Evolutionary conservation across 2,888 invertebrate species (phyloP).

Genomic region (Isoperla grammatica): DNA sequence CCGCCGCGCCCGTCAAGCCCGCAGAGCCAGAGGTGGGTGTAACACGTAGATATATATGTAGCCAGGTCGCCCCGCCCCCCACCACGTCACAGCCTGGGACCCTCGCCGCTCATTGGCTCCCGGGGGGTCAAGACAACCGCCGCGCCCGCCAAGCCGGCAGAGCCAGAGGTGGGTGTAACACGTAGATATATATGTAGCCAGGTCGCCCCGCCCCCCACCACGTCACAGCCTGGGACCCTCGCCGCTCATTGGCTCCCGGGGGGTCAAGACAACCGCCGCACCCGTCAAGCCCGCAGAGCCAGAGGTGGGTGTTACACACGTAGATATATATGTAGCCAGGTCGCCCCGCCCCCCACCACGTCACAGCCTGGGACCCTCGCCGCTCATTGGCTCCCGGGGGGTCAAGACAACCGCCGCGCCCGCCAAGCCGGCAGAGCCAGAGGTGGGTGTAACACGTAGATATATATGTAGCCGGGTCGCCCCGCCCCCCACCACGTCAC

Average conservation of each 20-base stretch:
- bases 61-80: too few species aligned
- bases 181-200: too few species aligned
- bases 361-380: conserved; percentile 24
- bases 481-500: too few species aligned
- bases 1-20: background rate
- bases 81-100: too few species aligned
- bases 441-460: background rate
- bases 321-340: too few species aligned
- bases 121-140: conserved; percentile 19
- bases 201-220: too few species aligned
- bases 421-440: background rate
- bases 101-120: conserved; percentile 21
- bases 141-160: background rate
- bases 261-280: conserved; percentile 16
- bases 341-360: too few species aligned
- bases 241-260: conserved; percentile 21
- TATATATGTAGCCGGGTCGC: too few species aligned
- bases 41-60: background rate
- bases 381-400: conserved; percentile 20
- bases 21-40: conserved; percentile 7
- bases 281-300: background rate
- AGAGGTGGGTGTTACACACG: too few species aligned
- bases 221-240: too few species aligned
- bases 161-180: conserved; percentile 3
- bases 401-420: conserved; percentile 16